These are phyloP conservation scores for Tapera naevia DNA, from an alignment of 2,797 vertebrate genomes.

Conservation along the genomic window DNA sequence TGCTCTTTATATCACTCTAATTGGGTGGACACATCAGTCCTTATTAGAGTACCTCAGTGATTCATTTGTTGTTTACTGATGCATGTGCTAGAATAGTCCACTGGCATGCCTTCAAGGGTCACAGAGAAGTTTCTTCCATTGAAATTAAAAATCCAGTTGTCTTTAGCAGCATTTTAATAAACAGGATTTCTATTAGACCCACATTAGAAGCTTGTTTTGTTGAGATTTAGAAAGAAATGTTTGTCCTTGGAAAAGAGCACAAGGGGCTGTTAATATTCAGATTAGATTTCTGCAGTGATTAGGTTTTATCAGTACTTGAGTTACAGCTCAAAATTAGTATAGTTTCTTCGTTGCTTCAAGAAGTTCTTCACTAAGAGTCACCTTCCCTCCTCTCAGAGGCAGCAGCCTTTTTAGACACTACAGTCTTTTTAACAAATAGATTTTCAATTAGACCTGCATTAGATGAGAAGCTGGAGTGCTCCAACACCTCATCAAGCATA, in stretches of 20 bases:
- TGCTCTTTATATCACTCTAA: conserved; percentile 45
- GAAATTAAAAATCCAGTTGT: conserved; percentile 66
- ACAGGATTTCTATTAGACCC: conserved; percentile 36
- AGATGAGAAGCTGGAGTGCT: not conserved
- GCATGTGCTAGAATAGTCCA: conserved; percentile 56
- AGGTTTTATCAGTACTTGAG: not conserved
- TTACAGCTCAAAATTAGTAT: not conserved
- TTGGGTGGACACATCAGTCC: conserved; percentile 60
- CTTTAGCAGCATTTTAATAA: conserved; percentile 54
- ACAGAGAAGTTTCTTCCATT: conserved; percentile 48
- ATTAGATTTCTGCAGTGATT: not conserved
- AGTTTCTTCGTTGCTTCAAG: not conserved
- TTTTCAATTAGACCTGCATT: not conserved
- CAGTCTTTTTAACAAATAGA: not conserved
- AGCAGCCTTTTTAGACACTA: not conserved
- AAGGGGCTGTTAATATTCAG: not conserved
- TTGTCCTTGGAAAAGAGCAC: not conserved
- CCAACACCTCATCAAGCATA: not conserved
- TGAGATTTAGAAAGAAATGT: conserved; percentile 15
- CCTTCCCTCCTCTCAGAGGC: not conserved
- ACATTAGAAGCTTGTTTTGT: conserved; percentile 23
- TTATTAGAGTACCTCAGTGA: conserved; percentile 62
- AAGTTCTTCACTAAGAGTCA: not conserved
- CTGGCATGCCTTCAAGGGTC: conserved; percentile 51
- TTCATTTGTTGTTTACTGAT: conserved; percentile 64